Percentiles rank a stretch among this genome's conserved stretches.
These are phyloP conservation scores for Sebastolobus altivelis DNA, from an alignment of 2,797 vertebrate genomes.

Conservation along the genomic window DNA sequence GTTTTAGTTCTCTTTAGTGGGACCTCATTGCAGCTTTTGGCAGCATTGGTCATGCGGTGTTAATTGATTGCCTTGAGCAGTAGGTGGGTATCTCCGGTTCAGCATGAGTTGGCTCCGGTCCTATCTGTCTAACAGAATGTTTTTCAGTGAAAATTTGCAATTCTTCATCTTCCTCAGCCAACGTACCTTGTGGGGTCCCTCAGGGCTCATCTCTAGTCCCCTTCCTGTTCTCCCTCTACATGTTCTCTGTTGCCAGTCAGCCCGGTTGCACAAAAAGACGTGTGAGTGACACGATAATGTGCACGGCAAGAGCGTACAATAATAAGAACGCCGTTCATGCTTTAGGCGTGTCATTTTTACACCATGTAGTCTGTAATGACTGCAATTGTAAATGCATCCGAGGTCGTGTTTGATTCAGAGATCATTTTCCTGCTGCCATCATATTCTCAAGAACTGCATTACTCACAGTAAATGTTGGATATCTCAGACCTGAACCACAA, in stretches of 20 bases:
- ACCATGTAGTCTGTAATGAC: too few species aligned
- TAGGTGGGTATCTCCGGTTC: slow-evolving; percentile 11
- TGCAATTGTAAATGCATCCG: too few species aligned
- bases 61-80: slow-evolving; percentile 36
- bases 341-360: too few species aligned
- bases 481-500: not conserved
- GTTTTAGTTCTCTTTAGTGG: not conserved
- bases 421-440: not conserved
- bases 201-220: slow-evolving; percentile 2
- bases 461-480: not conserved
- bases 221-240: not conserved
- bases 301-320: too few species aligned
- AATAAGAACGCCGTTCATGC: too few species aligned
- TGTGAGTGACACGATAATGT: too few species aligned
- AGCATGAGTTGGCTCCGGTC: slow-evolving; percentile 9
- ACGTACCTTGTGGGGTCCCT: not conserved
- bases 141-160: slow-evolving; percentile 2
- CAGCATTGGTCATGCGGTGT: slow-evolving; percentile 12
- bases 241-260: not conserved
- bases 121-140: slow-evolving; percentile 22
- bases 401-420: not conserved
- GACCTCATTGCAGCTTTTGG: not conserved
- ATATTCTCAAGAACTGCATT: not conserved
- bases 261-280: too few species aligned
- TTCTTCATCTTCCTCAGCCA: slow-evolving; percentile 13